Percentiles rank a stretch among this genome's conserved stretches.
Conservation (phyloP, 2,888 invertebrate genomes). For the Meganola albula region DNA sequence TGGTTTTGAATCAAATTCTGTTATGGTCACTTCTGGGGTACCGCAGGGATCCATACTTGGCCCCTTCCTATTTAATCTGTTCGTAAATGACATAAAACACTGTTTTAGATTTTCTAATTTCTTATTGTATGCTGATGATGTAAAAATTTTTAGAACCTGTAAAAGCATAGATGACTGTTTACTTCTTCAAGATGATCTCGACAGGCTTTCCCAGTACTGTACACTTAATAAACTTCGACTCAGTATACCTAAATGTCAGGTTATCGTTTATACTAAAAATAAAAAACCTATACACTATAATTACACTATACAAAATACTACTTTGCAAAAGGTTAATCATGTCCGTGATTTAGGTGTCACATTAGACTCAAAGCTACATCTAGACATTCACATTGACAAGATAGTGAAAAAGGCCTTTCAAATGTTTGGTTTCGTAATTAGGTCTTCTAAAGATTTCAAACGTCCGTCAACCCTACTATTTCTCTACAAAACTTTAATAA, state of each 20-base stretch:
- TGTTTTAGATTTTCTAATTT: not conserved
- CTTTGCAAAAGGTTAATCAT: not conserved
- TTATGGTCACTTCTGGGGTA: too few species aligned
- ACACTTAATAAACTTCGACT: constrained; percentile 1
- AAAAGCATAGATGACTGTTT: not conserved
- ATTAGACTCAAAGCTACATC: not conserved
- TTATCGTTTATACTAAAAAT: constrained; percentile 1
- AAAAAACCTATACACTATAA: not conserved
- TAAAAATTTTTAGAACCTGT: constrained; percentile 2
- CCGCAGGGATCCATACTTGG: too few species aligned
- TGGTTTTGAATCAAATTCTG: too few species aligned
- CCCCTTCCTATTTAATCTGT: too few species aligned
- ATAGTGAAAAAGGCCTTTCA: constrained; percentile 2
- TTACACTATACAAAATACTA: not conserved
- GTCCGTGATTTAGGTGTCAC: constrained; percentile 1
- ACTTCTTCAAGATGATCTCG: not conserved
- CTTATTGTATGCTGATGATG: constrained; percentile 5
- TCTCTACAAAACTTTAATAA: constrained; percentile 1
- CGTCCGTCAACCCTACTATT: not conserved
- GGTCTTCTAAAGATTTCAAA: constrained; percentile 2
- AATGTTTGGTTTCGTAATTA: constrained; percentile 1
- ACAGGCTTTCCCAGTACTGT: constrained; percentile 1
- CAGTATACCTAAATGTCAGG: constrained; percentile 2
- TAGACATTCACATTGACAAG: not conserved
- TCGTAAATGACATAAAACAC: constrained; percentile 1